Base-by-base conservation (phyloP, 2,888 invertebrate genomes). In the Philereme transversata region DNA sequence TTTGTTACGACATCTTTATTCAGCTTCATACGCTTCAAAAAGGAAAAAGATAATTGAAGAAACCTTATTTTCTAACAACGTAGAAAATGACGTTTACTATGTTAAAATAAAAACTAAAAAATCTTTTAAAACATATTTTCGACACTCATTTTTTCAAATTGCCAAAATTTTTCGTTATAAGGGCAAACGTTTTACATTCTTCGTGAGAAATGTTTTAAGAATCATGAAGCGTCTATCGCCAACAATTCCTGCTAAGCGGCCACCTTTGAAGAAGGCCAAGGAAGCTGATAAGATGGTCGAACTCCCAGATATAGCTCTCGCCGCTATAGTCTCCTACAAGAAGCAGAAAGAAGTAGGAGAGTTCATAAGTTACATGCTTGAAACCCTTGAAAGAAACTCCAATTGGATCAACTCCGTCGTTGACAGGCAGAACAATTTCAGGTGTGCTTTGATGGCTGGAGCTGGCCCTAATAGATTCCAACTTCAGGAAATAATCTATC, bases 391-490 rank as follows among this genome's bases (percentile, higher is more conserved):
- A 22, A 79, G 84, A 33, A 88, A 90, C 67, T 82, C 86, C 2
- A 75, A 74, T 45, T 90, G 89, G 90, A 73, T 91, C 35, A 92
- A 90, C 73, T 74, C 68, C 11, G 67, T 87, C 8, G 83, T 90
- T 5, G 77, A 77, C 11, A 84, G 80, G 57, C 88, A 88, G 64
- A 74, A 75, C 47, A 74, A 83, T 72, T 92, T 92, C 70, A 82
- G 75, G 72, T 90, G 90, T 64, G 90, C 82, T 0, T 68, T 90
- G 54, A 76, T 90, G 83, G 79, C 80, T 3, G 90, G 91, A 33
- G 83, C 88, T 2, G 91, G 91, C 1, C 89, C 91, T 5, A 90
- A 90, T 61, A 82, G 91, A 53, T 90, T 89, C 63, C 86, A 87
- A 65, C 76, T 89, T 4, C 86, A 87, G 74, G 83, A 90, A 74